Base-by-base conservation (phyloP, 2,113 vertebrate genomes). In the Pomatostomus ruficeps region DNA sequence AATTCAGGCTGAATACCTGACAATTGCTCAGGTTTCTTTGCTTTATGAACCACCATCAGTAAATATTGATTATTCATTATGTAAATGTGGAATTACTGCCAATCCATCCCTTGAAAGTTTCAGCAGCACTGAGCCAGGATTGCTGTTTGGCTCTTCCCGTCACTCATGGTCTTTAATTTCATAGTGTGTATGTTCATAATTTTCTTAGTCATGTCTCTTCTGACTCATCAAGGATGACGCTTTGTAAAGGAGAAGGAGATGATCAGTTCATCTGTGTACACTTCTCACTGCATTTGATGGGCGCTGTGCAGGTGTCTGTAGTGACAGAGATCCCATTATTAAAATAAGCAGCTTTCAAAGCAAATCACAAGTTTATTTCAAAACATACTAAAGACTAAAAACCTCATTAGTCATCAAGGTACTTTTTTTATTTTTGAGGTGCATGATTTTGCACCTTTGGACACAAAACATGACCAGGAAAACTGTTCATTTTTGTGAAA, bases 221-320 rank as follows among this genome's bases (percentile, higher is more conserved):
- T 88, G 73, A 88, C 33, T 92, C 91, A 85, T 71, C 35, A 51
- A 38, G 46, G 79, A 21, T 62, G 62, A 66, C 16, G 71, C 36
- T 67, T 24, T 24, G 24, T 55, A 45, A 83, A 85, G 85, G 28
- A 58, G 79, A 59, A 43, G 45, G 51, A 63, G 58, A 38, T 58
- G 38, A 91, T 93, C 12, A 4, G 17, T 68, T 91, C 24, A 9
- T 59, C 19, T 28, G n/a, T 90, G 68, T 85, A 20, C 40, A 29
- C 43, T 76, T 73, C 52, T 31, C 43, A 16, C 7, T 52, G 67
- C 24, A 22, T 63, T 58, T 76, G 52, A 38, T 89, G 40, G 71
- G 40, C 76, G 20, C 45, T 88, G 87, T 91, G 91, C 82, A 93
- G 78, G 79, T 88, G 82, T 96, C 67, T 96, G 81, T 95, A 70